These are phyloP conservation scores for Acipenser oxyrinchus DNA, from an alignment of 2,797 vertebrate genomes.

Conservation along the genomic window DNA sequence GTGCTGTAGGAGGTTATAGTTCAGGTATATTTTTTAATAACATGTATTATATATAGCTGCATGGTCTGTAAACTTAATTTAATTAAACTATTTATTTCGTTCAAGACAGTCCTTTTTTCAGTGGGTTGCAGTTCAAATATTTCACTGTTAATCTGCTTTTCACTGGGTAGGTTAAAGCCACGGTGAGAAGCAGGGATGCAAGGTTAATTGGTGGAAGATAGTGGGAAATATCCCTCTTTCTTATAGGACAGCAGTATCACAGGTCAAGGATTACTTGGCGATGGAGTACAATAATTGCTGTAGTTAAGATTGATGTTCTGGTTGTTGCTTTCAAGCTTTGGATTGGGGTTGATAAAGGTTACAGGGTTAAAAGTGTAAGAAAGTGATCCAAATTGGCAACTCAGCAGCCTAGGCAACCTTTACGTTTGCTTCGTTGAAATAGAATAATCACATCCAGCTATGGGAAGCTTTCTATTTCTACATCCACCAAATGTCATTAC, in stretches of 20 bases:
- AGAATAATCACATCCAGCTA: neutral
- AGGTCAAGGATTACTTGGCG: neutral
- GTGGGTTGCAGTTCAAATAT: no score
- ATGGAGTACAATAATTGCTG: constrained; percentile 29
- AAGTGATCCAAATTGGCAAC: neutral
- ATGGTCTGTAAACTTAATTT: no score
- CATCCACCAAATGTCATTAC: neutral
- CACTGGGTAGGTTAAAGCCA: no score
- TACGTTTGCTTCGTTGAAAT: neutral
- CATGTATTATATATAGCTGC: no score
- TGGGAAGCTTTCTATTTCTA: neutral
- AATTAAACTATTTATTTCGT: no score
- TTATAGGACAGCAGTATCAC: neutral
- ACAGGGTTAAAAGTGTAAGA: neutral
- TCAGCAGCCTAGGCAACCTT: neutral
- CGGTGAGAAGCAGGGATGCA: no score
- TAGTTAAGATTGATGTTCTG: constrained; percentile 15
- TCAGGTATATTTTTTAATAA: no score
- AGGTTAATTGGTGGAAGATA: neutral
- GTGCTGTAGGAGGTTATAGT: no score
- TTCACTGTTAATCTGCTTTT: no score
- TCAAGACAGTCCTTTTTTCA: no score
- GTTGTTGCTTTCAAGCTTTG: constrained; percentile 20
- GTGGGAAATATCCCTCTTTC: neutral
- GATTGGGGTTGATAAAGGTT: neutral